phyloP scores from a whole-genome alignment of 2,797 vertebrate genomes.

The Linurgus olivaceus region DNA sequence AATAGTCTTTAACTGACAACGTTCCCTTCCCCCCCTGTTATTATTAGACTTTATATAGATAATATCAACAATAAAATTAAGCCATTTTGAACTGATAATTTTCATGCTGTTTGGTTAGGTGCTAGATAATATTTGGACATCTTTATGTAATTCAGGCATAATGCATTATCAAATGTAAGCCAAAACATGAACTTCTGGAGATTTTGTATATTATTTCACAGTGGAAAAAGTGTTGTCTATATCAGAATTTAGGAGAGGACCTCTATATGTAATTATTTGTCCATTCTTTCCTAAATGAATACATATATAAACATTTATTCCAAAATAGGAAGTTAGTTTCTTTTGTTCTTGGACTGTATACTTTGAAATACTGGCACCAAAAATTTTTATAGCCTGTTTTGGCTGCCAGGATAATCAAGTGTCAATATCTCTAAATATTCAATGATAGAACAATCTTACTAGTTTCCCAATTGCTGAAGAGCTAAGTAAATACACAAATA shows the following conservation, averaged over 20 bases:
- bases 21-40: fast-evolving
- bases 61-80: background rate
- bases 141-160: background rate
- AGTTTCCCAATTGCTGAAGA: background rate
- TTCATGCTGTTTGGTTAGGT: background rate
- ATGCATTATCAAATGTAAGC: background rate
- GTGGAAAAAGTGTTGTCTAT: background rate
- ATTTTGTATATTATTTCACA: background rate
- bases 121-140: background rate
- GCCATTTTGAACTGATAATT: background rate
- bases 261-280: background rate
- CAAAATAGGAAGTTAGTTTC: background rate
- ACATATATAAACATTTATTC: background rate
- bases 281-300: background rate
- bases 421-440: background rate
- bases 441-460: background rate
- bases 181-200: background rate
- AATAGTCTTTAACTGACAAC: background rate
- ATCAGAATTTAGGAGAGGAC: background rate
- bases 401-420: background rate
- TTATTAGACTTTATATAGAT: background rate
- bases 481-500: background rate
- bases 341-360: background rate
- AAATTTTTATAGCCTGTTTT: background rate
- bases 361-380: background rate